Evolutionary conservation across 2,113 vertebrate genomes (phyloP).

Genomic region (Corynorhinus townsendii): DNA sequence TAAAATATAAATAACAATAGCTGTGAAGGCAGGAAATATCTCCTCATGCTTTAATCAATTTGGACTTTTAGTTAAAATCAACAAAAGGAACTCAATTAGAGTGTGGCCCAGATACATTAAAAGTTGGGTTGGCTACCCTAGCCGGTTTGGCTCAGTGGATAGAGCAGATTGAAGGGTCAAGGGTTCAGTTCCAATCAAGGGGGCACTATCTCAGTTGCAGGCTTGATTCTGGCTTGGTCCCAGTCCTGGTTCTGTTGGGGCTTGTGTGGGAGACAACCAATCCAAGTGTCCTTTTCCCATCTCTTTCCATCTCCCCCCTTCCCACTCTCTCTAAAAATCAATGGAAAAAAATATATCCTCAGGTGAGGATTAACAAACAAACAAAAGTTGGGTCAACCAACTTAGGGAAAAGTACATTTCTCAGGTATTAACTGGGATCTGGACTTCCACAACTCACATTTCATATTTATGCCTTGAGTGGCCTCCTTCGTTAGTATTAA

Average conservation of each 20-base stretch:
- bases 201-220: no score
- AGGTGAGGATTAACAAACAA: no score
- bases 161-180: no score
- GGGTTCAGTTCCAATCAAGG: no score
- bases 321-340: no score
- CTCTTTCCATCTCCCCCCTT: no score
- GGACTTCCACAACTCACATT: not conserved
- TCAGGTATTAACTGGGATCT: not conserved
- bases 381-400: not conserved
- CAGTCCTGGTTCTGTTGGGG: no score
- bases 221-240: no score
- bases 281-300: no score
- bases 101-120: not conserved
- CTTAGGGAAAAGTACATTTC: not conserved
- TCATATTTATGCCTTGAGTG: not conserved
- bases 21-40: not conserved
- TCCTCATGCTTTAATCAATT: not conserved
- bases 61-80: conserved; percentile 6
- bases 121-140: not conserved
- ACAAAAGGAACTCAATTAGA: not conserved
- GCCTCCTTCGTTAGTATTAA: not conserved
- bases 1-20: conserved; percentile 15
- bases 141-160: no score
- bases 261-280: no score
- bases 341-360: no score